Conservation (phyloP, 1,140 invertebrate species). For the Ceratina australensis region DNA sequence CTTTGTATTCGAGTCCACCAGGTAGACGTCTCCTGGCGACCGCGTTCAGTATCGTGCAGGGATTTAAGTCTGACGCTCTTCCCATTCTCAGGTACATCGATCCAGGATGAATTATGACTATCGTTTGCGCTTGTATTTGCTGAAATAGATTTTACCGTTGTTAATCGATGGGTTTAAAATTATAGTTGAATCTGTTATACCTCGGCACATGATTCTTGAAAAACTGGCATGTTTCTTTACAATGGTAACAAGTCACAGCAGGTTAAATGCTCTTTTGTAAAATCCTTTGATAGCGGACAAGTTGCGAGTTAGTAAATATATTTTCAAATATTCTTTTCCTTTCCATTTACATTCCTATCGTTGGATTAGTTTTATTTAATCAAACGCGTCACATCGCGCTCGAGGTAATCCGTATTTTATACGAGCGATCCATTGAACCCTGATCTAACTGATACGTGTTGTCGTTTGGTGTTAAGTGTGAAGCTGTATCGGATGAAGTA, state of each 20-base stretch:
- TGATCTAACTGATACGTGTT: no score
- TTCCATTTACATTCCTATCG: no score
- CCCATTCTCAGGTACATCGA: conserved; percentile 94
- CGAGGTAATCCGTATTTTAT: no score
- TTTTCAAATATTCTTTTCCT: no score
- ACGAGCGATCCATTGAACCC: no score
- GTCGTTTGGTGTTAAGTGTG: no score
- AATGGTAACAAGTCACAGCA: neutral
- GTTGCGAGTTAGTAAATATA: no score
- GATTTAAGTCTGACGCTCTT: conserved; percentile 92
- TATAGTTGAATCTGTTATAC: conserved; percentile 49
- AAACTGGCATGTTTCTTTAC: conserved; percentile 70
- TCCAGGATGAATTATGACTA: conserved; percentile 97
- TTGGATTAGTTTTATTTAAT: no score
- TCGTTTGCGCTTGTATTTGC: conserved; percentile 87
- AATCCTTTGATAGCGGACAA: no score
- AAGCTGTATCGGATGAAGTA: no score
- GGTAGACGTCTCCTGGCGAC: conserved; percentile 86
- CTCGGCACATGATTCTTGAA: conserved; percentile 75
- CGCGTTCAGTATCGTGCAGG: conserved; percentile 91
- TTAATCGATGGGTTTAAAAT: neutral
- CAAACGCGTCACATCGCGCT: no score
- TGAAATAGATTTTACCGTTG: conserved; percentile 70
- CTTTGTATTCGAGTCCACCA: conserved; percentile 82
- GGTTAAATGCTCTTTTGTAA: no score